Conservation (phyloP, 2,113 vertebrate species). For the Indri indri region DNA sequence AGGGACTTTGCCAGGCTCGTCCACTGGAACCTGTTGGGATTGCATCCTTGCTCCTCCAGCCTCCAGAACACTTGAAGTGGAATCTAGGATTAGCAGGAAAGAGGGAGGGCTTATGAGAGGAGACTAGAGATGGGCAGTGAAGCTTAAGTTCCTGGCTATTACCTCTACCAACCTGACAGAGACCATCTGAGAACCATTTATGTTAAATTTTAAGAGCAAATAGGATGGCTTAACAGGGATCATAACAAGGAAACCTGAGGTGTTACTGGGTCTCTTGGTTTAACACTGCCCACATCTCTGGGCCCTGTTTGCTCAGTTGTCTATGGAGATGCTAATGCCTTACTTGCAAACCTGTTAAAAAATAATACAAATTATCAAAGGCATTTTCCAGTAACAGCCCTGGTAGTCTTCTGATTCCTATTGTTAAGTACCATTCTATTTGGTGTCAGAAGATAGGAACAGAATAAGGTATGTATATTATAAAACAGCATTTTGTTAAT, state of each 20-base stretch:
- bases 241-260: not conserved
- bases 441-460: slow-evolving; percentile 83
- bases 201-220: not conserved
- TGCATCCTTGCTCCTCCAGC: not conserved
- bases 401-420: not conserved
- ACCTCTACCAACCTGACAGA: not conserved
- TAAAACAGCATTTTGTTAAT: not conserved
- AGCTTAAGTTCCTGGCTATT: not conserved
- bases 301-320: fast-evolving
- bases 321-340: not conserved
- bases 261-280: not conserved
- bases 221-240: not conserved
- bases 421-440: not conserved
- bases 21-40: not conserved
- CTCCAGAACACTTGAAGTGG: not conserved
- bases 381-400: not conserved
- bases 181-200: not conserved
- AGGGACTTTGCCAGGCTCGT: not conserved
- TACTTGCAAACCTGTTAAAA: not conserved
- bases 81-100: not conserved
- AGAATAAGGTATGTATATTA: not conserved
- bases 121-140: not conserved
- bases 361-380: not conserved
- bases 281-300: not conserved
- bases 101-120: not conserved